Conservation (phyloP, 2,888 invertebrate genomes). For the Rhagonycha fulva region DNA sequence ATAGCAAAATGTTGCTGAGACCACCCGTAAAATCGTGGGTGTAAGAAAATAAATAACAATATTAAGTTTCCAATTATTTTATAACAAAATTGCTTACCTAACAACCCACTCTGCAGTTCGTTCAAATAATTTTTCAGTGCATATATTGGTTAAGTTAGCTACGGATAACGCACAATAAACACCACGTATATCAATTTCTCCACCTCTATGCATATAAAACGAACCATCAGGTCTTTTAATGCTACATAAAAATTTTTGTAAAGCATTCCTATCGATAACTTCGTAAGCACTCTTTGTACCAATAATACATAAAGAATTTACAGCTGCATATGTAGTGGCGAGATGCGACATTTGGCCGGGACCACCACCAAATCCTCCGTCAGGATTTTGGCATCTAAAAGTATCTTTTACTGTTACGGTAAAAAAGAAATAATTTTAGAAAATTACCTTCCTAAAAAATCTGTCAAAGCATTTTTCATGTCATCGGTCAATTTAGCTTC, state of each 20-base stretch:
- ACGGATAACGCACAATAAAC: conserved; percentile 95
- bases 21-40: no score
- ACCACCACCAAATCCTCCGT: conserved; percentile 93
- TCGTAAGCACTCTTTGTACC: conserved; percentile 79
- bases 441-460: conserved; percentile 63
- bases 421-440: background rate
- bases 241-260: conserved; percentile 78
- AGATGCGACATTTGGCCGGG: conserved; percentile 92
- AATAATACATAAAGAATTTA: conserved; percentile 89
- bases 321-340: conserved; percentile 96
- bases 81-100: conserved; percentile 52
- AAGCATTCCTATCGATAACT: conserved; percentile 77
- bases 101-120: conserved; percentile 92
- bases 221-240: conserved; percentile 85
- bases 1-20: no score
- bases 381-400: conserved; percentile 71
- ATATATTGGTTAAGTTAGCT: conserved; percentile 83
- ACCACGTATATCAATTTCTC: conserved; percentile 93
- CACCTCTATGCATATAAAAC: conserved; percentile 88
- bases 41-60: conserved; percentile 14
- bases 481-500: conserved; percentile 65
- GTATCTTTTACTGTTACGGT: conserved; percentile 24
- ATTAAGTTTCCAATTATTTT: conserved; percentile 4
- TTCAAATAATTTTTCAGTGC: conserved; percentile 76
- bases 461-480: conserved; percentile 59